These are phyloP conservation scores for Eutrigla gurnardus DNA, from an alignment of 2,797 vertebrate species.

Conservation along the genomic window DNA sequence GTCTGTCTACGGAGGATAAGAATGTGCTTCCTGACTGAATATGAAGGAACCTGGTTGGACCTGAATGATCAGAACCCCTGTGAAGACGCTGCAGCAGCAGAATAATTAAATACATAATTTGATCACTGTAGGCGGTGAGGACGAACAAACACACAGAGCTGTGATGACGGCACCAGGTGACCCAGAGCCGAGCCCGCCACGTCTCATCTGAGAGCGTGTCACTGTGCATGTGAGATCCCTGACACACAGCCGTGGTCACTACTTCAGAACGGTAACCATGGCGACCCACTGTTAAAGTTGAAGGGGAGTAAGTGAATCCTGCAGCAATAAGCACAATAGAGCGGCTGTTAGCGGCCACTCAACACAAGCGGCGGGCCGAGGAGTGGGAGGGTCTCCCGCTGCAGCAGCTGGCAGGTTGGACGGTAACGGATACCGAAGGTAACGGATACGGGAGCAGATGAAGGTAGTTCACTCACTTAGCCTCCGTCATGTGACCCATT, in stretches of 20 bases:
- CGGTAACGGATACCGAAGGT: slow-evolving; percentile 47
- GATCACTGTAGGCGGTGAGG: slow-evolving; percentile 4
- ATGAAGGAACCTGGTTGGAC: background rate
- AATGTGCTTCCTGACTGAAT: too few relatives aligned
- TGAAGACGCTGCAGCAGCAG: background rate
- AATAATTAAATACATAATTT: too few relatives aligned
- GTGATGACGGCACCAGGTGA: slow-evolving; percentile 79
- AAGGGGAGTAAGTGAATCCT: slow-evolving; percentile 64
- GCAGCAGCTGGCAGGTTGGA: slow-evolving; percentile 77
- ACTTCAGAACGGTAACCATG: slow-evolving; percentile 69
- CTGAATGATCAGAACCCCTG: background rate
- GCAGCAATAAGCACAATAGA: slow-evolving; percentile 65
- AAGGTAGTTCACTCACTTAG: slow-evolving; percentile 72
- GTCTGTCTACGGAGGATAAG: background rate
- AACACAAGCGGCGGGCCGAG: slow-evolving; percentile 48
- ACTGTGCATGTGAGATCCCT: slow-evolving; percentile 43
- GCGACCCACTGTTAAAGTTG: slow-evolving; percentile 55
- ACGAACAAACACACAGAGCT: slow-evolving; percentile 64
- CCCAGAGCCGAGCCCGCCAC: slow-evolving; percentile 43
- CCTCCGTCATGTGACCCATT: slow-evolving; percentile 44
- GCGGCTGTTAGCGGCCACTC: slow-evolving; percentile 63
- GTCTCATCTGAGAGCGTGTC: slow-evolving; percentile 62
- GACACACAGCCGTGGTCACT: slow-evolving; percentile 17
- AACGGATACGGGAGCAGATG: slow-evolving; percentile 74
- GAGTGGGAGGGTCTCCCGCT: slow-evolving; percentile 47